Base-by-base conservation (phyloP, 2,113 vertebrate genomes). In the Pelobates fuscus region DNA sequence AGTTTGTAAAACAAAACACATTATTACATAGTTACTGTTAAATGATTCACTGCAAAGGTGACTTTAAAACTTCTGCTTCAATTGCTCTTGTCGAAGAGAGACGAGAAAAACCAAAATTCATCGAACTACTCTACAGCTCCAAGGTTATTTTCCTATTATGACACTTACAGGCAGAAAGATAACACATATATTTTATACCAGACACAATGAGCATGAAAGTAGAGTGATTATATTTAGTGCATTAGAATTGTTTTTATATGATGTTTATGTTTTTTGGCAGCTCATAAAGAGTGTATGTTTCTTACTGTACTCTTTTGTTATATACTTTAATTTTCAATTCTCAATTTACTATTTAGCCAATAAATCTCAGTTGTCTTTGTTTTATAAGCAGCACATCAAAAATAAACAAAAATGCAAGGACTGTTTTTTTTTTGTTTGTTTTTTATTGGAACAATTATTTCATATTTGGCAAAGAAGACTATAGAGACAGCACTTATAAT, bases 1-100 rank as follows among this genome's bases (percentile, higher is more conserved):
- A 2, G 58, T 49, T 49, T 54, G 25, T 25, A 71, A 61, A 61
- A 3, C 43, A 71, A 63, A 52, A 71, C 20, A 27, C 58, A 71
- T 44, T 49, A 20, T 18, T 18, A 18, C 10, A 18, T 12, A 60
- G 37, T 1, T 27, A 32, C 25, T 17, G n/a, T 71, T 61, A 61
- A n/a, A n/a, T 30, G 10, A 62, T 46, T 61, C 55, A 46, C 55
- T 15, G 37, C 68, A 43, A 61, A 49, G 69, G 58, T 62, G 37
- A 71, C 37, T 46, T 71, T 23, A 21, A 52, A 61, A 52, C 12
- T n/a, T 8, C 26, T 49, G 25, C 12, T 12, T 61, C 8, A 27
- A 52, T 71, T 71, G 26, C 23, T 49, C 30, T 46, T 60, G 44
- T 71, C 58, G 61, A 24, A 61, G 37, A 61, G 69, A 29, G 57